Evolutionary conservation across 2,888 invertebrate species (phyloP).

Genomic region (Pandemis corylana): DNA sequence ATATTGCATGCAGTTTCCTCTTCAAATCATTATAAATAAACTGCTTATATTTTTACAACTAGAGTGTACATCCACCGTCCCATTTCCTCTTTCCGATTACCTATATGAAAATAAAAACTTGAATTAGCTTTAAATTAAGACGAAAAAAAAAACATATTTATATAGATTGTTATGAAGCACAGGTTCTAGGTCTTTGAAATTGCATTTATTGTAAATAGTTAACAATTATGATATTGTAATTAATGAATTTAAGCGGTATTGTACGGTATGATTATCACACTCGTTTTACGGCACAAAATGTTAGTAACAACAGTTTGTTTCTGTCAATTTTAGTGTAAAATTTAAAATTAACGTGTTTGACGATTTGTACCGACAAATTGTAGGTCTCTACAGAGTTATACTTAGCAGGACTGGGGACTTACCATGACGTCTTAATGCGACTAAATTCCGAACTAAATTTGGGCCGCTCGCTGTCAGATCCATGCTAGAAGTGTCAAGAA

Average conservation of each 20-base stretch:
- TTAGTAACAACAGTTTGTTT: conserved; percentile 78
- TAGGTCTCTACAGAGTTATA: conserved; percentile 49
- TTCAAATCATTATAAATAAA: conserved; percentile 55
- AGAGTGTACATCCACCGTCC: conserved; percentile 81
- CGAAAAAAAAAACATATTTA: conserved; percentile 76
- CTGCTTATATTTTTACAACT: conserved; percentile 75
- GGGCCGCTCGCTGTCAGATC: too few relatives aligned
- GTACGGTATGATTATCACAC: conserved; percentile 79
- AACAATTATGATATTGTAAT: conserved; percentile 68
- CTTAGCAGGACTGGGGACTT: conserved; percentile 44
- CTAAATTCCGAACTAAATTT: too few relatives aligned
- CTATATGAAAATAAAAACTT: conserved; percentile 58
- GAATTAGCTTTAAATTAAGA: conserved; percentile 79
- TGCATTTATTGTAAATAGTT: conserved; percentile 85
- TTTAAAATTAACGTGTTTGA: conserved; percentile 64
- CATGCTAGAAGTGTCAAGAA: too few relatives aligned
- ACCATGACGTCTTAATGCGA: too few relatives aligned
- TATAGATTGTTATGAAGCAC: conserved; percentile 84
- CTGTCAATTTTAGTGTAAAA: conserved; percentile 81
- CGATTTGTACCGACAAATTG: conserved; percentile 70
- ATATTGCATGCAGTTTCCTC: conserved; percentile 60
- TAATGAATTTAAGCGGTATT: conserved; percentile 67
- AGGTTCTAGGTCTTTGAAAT: conserved; percentile 82
- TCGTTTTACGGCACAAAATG: conserved; percentile 85
- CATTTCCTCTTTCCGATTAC: conserved; percentile 79